Percentiles rank a stretch among this genome's conserved stretches.
Evolutionary conservation across 2,113 vertebrate species (phyloP).

Genomic region (Prionailurus viverrinus): DNA sequence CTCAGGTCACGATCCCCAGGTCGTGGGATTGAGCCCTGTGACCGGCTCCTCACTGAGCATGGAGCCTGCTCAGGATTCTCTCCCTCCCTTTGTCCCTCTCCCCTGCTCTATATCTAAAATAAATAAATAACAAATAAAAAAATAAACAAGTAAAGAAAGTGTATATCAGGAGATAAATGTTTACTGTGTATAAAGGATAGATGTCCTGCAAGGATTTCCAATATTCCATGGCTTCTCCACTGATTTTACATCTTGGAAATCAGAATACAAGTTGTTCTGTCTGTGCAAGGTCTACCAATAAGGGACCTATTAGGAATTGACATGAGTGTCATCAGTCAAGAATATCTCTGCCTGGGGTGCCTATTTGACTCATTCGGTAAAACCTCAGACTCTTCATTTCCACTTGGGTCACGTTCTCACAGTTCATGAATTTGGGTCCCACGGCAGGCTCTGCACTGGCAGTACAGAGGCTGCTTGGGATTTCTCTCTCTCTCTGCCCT

Average conservation of each 20-base stretch:
- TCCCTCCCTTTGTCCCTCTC: too few species aligned
- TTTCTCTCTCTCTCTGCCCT: too few species aligned
- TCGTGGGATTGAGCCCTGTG: too few species aligned
- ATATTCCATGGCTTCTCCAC: neutral
- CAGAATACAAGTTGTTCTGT: neutral
- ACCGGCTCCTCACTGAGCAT: too few species aligned
- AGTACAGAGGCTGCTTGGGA: too few species aligned
- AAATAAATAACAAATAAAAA: neutral
- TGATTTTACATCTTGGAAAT: neutral
- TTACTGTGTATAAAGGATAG: neutral
- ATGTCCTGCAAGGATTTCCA: neutral
- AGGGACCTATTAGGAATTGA: neutral
- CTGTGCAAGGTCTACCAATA: neutral
- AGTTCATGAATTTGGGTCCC: too few species aligned
- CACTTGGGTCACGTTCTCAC: too few species aligned
- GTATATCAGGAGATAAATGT: neutral
- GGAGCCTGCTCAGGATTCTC: too few species aligned
- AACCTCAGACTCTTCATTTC: too few species aligned
- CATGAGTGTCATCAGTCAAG: neutral
- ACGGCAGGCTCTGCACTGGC: too few species aligned
- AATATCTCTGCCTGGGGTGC: neutral
- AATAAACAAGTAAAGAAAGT: neutral
- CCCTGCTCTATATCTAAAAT: neutral
- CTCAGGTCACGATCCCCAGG: too few species aligned
- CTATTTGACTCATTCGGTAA: too few species aligned